Conservation (phyloP, 2,797 vertebrate genomes). For the Todus mexicanus region DNA sequence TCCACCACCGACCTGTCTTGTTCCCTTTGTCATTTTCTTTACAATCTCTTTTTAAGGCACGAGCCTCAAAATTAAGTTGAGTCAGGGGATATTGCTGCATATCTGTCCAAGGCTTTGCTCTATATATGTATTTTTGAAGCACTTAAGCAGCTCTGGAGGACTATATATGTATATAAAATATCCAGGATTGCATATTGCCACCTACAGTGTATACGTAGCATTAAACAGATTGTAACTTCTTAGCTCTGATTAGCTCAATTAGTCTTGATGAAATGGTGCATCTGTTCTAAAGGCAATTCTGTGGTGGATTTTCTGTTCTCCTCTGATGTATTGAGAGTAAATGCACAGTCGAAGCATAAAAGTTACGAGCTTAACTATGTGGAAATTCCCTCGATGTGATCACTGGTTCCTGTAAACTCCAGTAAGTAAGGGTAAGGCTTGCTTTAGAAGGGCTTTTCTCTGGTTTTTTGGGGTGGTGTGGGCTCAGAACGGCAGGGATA, state of each 20-base stretch:
- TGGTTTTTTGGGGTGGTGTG: background rate
- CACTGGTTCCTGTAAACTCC: conserved; percentile 53
- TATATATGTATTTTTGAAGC: background rate
- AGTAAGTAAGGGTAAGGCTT: background rate
- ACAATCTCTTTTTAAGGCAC: background rate
- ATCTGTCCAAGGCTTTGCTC: background rate
- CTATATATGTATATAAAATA: background rate
- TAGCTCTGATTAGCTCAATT: background rate
- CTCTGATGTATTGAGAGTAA: background rate
- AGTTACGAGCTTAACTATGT: background rate
- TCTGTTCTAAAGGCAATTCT: background rate
- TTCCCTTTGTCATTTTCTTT: background rate
- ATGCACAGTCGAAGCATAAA: background rate
- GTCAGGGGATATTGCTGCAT: background rate
- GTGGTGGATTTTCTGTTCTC: background rate
- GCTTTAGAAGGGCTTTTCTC: background rate
- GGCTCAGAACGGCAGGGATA: background rate
- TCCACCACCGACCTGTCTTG: background rate
- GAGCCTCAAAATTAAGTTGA: background rate
- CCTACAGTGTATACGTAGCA: too few species aligned
- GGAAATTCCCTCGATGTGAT: conserved; percentile 53
- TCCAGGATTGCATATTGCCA: background rate
- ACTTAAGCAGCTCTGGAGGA: background rate
- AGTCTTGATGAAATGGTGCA: background rate
- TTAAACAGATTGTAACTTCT: background rate